These are phyloP conservation scores for Salarias fasciatus DNA, from an alignment of 2,797 vertebrate genomes.

Conservation along the genomic window DNA sequence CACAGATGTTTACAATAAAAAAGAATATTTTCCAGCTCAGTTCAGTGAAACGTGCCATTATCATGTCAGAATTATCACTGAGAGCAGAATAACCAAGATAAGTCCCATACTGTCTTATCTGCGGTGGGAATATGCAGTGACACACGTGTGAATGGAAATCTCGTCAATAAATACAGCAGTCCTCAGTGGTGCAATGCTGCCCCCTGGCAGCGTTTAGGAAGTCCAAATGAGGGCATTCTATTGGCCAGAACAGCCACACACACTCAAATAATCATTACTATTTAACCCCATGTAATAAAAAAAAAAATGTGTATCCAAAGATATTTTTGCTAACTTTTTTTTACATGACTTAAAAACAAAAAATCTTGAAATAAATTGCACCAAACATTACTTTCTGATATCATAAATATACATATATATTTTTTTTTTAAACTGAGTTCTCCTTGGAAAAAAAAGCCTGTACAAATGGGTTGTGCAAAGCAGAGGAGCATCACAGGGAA, in stretches of 20 bases:
- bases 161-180: slow-evolving; percentile 16
- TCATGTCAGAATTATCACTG: background rate
- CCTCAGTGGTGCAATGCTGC: slow-evolving; percentile 57
- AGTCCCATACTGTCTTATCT: slow-evolving; percentile 11
- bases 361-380: slow-evolving; percentile 1
- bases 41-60: background rate
- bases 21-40: background rate
- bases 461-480: slow-evolving; percentile 41
- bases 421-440: no score
- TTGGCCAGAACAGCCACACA: background rate
- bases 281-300: slow-evolving; percentile 8
- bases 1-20: slow-evolving; percentile 14
- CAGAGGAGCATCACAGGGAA: slow-evolving; percentile 14
- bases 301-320: slow-evolving; percentile 17
- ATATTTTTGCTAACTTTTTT: background rate
- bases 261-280: background rate
- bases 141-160: slow-evolving; percentile 5
- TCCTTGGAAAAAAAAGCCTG: slow-evolving; percentile 19
- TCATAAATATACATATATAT: background rate
- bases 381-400: slow-evolving; percentile 12
- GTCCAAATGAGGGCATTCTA: slow-evolving; percentile 6
- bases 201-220: slow-evolving; percentile 51
- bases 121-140: background rate
- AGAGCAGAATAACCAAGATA: slow-evolving; percentile 12
- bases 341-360: slow-evolving; percentile 5